Base-by-base conservation (phyloP, 2,113 vertebrate genomes). In the Sprattus sprattus region DNA sequence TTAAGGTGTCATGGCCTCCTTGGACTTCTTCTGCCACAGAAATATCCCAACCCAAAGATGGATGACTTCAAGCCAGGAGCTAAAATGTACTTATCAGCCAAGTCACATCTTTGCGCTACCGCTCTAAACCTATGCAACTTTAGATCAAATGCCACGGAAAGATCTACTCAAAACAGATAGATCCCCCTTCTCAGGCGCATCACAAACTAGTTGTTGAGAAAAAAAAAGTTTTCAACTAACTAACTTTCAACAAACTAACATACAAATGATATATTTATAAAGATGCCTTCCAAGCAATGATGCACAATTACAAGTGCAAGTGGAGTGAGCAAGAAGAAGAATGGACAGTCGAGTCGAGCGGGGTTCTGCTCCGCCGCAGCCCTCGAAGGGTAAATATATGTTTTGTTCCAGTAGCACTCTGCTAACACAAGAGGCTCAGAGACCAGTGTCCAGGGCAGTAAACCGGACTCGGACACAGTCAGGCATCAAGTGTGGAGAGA, bases 401-500 rank as follows among this genome's bases (percentile, higher is more conserved):
- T 89, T 90, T 90, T 86, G 82, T 80, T 47, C 64, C 54, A 57
- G 84, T 54, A 86, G 82, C 32, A 67, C 15, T 82, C 32, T 39
- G 86, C 83, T 82, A 54, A 60, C 78, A 78, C 39, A 81, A 60
- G 50, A 32, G 82, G 84, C 84, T 81, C 81, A 60, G 81, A 84
- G 87, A 89, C 88, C 67, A 88, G 49, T 45, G 84, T 91, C 80
- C 81, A 85, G 86, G 89, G 83, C 81, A 88, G 67, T 86, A 90
- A 89, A 89, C 54, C 64, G 84, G 81, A 87, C 85, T 46, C 80
- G 78, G 85, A 91, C 60, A 83, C 87, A 88, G 86, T 85, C 86
- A 88, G 60, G 88, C 86, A 86, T 88, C 82, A 87, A 90, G 86
- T 84, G 85, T 90, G 87, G 87, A 84, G 39, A 87, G 87, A 88